Evolutionary conservation across 2,113 vertebrate genomes (phyloP).

Genomic region (Coturnix japonica): DNA sequence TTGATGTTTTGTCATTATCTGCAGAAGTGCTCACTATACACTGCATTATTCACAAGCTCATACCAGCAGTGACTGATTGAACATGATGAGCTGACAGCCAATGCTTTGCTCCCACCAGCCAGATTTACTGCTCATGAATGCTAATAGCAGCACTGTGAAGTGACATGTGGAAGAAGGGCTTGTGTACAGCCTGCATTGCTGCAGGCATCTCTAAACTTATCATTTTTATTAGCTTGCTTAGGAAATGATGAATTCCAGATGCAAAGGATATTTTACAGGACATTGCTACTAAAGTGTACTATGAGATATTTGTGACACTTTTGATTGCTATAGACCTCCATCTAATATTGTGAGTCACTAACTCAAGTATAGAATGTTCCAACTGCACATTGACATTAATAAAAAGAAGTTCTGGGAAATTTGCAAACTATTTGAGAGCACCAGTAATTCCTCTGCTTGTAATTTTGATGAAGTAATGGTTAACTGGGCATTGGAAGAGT

Average conservation of each 20-base stretch:
- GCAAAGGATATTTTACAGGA: background rate
- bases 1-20: background rate
- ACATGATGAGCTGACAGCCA: background rate
- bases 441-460: background rate
- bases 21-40: background rate
- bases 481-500: background rate
- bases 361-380: background rate
- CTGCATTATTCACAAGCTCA: background rate
- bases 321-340: background rate
- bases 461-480: slow-evolving; percentile 12
- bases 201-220: background rate
- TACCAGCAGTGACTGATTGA: background rate
- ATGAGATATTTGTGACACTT: background rate
- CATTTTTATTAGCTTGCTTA: background rate
- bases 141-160: background rate
- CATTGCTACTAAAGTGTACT: background rate
- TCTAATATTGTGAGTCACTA: slow-evolving; percentile 4
- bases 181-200: background rate
- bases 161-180: background rate
- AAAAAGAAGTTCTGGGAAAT: background rate
- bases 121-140: background rate
- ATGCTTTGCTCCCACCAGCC: background rate
- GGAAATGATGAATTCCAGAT: slow-evolving; percentile 3
- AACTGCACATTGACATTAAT: slow-evolving; percentile 15
- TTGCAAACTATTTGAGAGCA: background rate